Conservation (phyloP, 2,797 vertebrate species). For the Syndactyla subalaris region DNA sequence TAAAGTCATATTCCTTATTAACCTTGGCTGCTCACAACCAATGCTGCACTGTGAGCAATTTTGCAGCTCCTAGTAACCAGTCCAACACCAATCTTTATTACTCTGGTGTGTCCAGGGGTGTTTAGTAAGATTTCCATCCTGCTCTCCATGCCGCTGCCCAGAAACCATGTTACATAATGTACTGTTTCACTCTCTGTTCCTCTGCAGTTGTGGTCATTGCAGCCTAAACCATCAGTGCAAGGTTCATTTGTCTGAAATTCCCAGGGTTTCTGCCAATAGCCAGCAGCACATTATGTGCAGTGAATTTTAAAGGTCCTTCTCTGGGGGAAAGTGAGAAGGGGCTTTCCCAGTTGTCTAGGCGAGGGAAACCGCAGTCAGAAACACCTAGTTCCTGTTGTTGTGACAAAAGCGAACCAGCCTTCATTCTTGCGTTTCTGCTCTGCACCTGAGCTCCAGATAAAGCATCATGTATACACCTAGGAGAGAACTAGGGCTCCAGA, state of each 20-base stretch:
- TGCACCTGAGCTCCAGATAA: background rate
- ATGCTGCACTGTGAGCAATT: background rate
- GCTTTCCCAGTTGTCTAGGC: background rate
- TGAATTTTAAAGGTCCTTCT: conserved; percentile 32
- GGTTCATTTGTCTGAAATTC: conserved; percentile 9
- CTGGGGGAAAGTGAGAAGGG: background rate
- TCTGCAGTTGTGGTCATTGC: background rate
- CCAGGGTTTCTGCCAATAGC: conserved; percentile 21
- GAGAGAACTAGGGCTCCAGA: background rate
- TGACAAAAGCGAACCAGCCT: background rate
- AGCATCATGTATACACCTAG: background rate
- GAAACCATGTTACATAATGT: background rate
- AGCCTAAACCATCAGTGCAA: background rate
- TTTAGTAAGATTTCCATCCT: background rate
- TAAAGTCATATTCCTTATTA: background rate
- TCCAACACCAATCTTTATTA: background rate
- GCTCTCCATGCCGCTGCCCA: background rate
- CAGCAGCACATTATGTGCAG: background rate
- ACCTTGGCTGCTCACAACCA: background rate
- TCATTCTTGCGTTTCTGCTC: background rate
- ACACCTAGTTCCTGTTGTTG: background rate
- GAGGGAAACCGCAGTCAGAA: background rate
- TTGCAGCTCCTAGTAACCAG: background rate
- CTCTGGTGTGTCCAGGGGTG: background rate
- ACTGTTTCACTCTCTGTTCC: background rate